Percentiles rank a stretch among this genome's conserved stretches.
Evolutionary conservation across 2,888 invertebrate species (phyloP).

Genomic region (Eristalis pertinax): DNA sequence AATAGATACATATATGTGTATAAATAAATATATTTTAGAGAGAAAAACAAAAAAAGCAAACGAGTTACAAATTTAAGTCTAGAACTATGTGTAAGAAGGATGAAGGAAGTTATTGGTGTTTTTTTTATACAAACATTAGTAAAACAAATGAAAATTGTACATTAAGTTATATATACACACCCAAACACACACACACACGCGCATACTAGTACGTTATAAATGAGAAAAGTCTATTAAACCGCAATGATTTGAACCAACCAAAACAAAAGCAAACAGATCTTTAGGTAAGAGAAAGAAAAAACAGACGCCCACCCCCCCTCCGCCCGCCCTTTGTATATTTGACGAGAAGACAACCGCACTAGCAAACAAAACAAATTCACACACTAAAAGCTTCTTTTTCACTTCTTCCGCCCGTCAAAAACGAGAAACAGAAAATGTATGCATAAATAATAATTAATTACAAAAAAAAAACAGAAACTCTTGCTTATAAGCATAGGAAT

Average conservation of each 20-base stretch:
- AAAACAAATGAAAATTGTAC: constrained; percentile 29
- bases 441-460: neutral
- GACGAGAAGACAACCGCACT: constrained; percentile 24
- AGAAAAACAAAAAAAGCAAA: constrained; percentile 20
- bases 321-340: constrained; percentile 41
- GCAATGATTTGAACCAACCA: constrained; percentile 9
- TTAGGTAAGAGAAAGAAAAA: constrained; percentile 11
- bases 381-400: constrained; percentile 48
- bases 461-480: neutral
- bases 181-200: neutral
- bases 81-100: constrained; percentile 15
- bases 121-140: constrained; percentile 56
- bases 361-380: neutral
- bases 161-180: constrained; percentile 43
- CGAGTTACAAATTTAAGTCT: constrained; percentile 22
- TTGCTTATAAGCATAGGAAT: neutral
- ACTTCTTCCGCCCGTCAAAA: constrained; percentile 58
- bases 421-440: neutral
- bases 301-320: too few relatives aligned
- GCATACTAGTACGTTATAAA: neutral
- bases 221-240: constrained; percentile 6
- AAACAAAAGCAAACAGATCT: constrained; percentile 8
- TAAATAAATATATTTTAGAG: constrained; percentile 3
- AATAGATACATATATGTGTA: neutral
- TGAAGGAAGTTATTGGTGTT: constrained; percentile 51